phyloP scores from a whole-genome alignment of 1,140 invertebrate species.

The Neodiprion virginianus region DNA sequence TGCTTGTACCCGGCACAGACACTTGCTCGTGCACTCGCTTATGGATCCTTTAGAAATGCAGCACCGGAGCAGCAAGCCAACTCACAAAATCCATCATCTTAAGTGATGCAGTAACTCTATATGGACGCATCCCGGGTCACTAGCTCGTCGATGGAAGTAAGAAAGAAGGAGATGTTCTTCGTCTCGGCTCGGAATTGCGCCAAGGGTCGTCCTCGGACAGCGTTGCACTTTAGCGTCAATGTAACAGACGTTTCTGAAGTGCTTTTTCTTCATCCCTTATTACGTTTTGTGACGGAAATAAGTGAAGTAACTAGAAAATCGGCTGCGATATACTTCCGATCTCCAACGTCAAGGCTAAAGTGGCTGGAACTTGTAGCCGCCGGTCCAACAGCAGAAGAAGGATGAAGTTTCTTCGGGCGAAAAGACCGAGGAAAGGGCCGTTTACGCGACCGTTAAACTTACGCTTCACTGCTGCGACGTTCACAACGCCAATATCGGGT shows the following conservation, averaged over 20 bases:
- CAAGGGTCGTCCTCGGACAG: too few species aligned
- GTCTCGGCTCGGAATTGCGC: background rate
- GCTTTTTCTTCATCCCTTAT: too few species aligned
- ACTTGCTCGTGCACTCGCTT: too few species aligned
- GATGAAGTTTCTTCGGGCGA: background rate
- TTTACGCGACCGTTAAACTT: background rate
- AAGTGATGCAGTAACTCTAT: conserved; percentile 7
- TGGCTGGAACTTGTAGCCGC: too few species aligned
- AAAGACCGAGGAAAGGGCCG: background rate
- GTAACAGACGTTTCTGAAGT: too few species aligned
- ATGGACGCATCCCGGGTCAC: background rate
- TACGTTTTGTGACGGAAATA: too few species aligned
- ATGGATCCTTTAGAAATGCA: too few species aligned
- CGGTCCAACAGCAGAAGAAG: background rate
- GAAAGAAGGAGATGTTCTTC: background rate
- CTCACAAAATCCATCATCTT: conserved; percentile 5
- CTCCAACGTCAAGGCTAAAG: too few species aligned
- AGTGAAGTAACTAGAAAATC: too few species aligned
- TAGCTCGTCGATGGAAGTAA: background rate
- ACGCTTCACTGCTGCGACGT: background rate
- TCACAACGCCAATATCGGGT: background rate
- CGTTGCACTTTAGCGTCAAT: too few species aligned
- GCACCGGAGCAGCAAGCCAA: background rate
- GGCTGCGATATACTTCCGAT: too few species aligned
- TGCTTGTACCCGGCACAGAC: too few species aligned